A percentile compares a stretch with the other conserved stretches of the same genome.
These are phyloP conservation scores for Grammomys surdaster DNA, from an alignment of 2,113 vertebrate species.

Conservation along the genomic window DNA sequence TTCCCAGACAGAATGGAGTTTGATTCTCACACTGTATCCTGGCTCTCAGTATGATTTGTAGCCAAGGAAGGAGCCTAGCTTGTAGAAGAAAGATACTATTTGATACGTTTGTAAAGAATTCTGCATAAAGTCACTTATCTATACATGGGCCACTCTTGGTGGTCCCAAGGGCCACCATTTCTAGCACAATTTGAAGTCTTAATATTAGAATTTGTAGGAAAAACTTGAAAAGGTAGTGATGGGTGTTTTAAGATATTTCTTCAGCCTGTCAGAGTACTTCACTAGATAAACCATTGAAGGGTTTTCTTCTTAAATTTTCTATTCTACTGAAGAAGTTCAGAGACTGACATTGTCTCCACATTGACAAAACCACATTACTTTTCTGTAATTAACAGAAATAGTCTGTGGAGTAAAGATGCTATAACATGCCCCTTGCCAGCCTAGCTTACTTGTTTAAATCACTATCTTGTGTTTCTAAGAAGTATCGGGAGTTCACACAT, in stretches of 20 bases:
- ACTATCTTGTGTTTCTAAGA: neutral
- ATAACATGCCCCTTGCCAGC: neutral
- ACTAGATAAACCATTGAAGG: slow-evolving; percentile 39
- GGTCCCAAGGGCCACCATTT: neutral
- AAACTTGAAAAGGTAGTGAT: slow-evolving; percentile 77
- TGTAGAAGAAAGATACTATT: slow-evolving; percentile 5
- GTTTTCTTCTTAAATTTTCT: neutral
- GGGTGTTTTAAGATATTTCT: slow-evolving; percentile 71
- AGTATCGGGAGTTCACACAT: neutral
- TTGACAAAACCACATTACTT: neutral
- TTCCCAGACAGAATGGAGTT: neutral
- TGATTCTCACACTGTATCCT: neutral
- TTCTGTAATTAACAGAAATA: neutral
- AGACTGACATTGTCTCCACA: neutral
- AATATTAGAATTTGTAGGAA: slow-evolving; percentile 71
- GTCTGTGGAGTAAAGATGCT: neutral
- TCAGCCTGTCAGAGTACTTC: slow-evolving; percentile 62
- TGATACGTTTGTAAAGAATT: slow-evolving; percentile 11
- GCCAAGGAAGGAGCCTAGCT: neutral
- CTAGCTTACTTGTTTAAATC: neutral
- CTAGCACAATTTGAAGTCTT: slow-evolving; percentile 71
- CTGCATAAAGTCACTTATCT: slow-evolving; percentile 39
- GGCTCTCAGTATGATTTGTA: neutral
- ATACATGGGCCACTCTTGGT: neutral
- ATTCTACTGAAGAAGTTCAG: neutral